These are phyloP conservation scores for Dorcus parallelipipedus DNA, from an alignment of 2,888 invertebrate genomes.

Conservation along the genomic window DNA sequence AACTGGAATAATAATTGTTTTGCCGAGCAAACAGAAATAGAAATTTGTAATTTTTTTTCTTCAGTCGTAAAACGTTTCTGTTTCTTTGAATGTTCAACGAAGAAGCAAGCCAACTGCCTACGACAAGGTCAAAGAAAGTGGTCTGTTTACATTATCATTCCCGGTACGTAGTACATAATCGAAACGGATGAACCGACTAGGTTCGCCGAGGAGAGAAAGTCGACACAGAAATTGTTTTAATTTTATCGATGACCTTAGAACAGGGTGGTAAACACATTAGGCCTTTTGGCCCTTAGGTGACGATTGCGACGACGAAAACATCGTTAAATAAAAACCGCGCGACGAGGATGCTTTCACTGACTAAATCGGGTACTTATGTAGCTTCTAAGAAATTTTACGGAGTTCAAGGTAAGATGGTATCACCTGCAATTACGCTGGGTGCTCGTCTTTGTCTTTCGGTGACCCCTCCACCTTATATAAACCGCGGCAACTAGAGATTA, in stretches of 20 bases:
- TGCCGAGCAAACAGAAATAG: no score
- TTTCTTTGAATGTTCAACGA: no score
- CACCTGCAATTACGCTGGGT: conserved; percentile 23
- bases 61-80: no score
- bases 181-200: conserved; percentile 15
- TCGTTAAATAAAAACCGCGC: neutral
- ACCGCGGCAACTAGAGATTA: conserved; percentile 21
- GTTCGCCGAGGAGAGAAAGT: conserved; percentile 23
- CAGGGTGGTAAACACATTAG: neutral
- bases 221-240: conserved; percentile 24
- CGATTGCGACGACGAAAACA: neutral
- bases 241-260: conserved; percentile 15
- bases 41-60: no score
- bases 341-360: conserved; percentile 26
- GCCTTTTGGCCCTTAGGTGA: neutral
- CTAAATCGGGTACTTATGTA: conserved; percentile 18
- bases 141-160: conserved; percentile 27
- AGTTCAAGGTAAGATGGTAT: conserved; percentile 35
- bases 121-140: conserved; percentile 33
- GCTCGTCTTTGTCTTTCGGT: conserved; percentile 26
- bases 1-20: no score
- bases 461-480: conserved; percentile 33
- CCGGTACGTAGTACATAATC: conserved; percentile 17
- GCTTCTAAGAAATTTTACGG: conserved; percentile 23
- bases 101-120: neutral